Base-by-base conservation (phyloP, 2,113 vertebrate genomes). In the Struthidea cinerea region DNA sequence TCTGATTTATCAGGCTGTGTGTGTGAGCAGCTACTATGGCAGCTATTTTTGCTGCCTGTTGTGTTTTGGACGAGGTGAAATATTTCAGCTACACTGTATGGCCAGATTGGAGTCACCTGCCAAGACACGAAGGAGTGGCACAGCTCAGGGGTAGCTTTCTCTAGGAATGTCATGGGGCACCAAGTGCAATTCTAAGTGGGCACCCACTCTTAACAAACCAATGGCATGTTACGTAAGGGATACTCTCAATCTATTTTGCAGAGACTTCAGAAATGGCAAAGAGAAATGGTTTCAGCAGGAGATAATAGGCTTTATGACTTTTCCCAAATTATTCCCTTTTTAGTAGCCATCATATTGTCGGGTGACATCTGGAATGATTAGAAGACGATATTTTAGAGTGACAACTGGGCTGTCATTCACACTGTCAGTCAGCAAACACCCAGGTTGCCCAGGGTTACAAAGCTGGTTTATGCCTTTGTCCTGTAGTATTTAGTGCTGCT, bases 401-500 rank as follows among this genome's bases (percentile, higher is more conserved):
- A 96, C 94, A 95, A 95, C 93, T 44, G 80, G 83, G 69, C 92
- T 96, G 96, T 89, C 93, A 94, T 79, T 96, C 96, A 87, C 73
- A 69, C 64, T 93, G 93, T 92, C 94, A 95, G 90, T 94, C 94
- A 93, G 88, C 92, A 97, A 96, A 96, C 94, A 94, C 59, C 80
- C 92, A 90, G 83, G 96, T 97, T 97, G 94, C 94, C 96, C 83
- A 95, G 94, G 96, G 96, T 96, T 96, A 97, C 96, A 89, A 92
- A 93, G 96, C 94, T 93, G 89, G 88, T 96, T 94, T 84, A 28
- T 92, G 96, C 73, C 76, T 97, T 96, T 96, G 89, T 97, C 95
- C 94, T 93, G 83, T 16, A 92, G 86, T 94, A 96, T 96, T 96
- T 94, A 96, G 65, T 56, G 65, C 77, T 84, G 85, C 94, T 94